Percentiles rank a stretch among this genome's conserved stretches.
Evolutionary conservation across 2,888 invertebrate species (phyloP).

Genomic region (Cecidostiba fungosa): DNA sequence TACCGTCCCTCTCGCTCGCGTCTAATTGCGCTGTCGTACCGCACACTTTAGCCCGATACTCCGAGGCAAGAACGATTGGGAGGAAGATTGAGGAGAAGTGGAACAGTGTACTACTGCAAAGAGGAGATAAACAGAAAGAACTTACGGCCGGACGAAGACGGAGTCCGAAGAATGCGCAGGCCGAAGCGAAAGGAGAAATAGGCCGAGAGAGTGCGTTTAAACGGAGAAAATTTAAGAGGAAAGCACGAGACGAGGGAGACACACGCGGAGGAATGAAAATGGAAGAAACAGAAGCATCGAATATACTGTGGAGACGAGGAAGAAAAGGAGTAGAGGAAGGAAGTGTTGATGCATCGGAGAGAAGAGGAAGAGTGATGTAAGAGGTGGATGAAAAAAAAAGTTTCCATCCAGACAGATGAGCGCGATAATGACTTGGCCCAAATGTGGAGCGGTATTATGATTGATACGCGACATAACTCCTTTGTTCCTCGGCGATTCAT

Average conservation of each 20-base stretch:
- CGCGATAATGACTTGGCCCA: constrained; percentile 32
- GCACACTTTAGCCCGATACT: background rate
- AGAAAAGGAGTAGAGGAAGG: background rate
- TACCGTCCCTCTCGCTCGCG: constrained; percentile 6
- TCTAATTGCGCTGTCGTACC: constrained; percentile 18
- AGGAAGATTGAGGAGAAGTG: background rate
- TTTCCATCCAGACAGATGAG: constrained; percentile 24
- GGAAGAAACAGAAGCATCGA: background rate
- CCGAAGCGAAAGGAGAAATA: background rate
- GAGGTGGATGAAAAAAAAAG: background rate
- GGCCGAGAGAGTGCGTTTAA: background rate
- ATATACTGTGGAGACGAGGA: background rate
- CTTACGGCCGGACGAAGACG: background rate
- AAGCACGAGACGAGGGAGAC: no score
- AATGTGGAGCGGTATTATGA: constrained; percentile 45
- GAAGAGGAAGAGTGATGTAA: background rate
- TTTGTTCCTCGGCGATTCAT: constrained; percentile 46
- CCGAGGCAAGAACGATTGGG: background rate
- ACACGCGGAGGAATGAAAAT: background rate
- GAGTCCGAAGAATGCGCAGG: background rate
- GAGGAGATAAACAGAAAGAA: constrained; percentile 39
- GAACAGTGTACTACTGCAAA: background rate
- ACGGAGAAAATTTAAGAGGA: background rate
- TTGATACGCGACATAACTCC: constrained; percentile 43
- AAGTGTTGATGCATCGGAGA: background rate